Base-by-base conservation (phyloP, 2,113 vertebrate genomes). In the Dolichallabes microphthalmus region DNA sequence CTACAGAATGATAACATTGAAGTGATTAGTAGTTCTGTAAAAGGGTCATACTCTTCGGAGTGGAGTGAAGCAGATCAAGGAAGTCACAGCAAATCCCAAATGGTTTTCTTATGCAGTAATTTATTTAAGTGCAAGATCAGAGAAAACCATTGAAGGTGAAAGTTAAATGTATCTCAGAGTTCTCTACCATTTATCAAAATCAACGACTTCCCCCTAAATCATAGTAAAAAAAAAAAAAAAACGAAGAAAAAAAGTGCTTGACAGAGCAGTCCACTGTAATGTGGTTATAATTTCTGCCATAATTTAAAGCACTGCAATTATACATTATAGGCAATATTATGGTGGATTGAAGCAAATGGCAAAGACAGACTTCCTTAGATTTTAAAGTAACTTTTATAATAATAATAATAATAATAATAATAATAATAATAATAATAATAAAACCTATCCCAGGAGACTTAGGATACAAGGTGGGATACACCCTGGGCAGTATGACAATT, bases 1-100 rank as follows among this genome's bases (percentile, higher is more conserved):
- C 82, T 90, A 87, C 86, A 90, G 89, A 89, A 89, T 87, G 86
- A 82, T 83, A 88, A 87, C 87, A 89, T 86, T 82, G 87, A 52
- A 73, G 86, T 92, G 91, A 93, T 93, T 91, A 92, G 90, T 91
- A 75, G 73, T 79, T 66, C 89, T 89, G 75, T 89, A 90, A 91
- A 88, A 90, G 88, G 90, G 90, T 90, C 86, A 88, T 53, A 86
- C 69, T 86, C 32, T 95, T 88, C 89, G 90, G 93, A 92, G 89
- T 94, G 85, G 88, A 88, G 90, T 80, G 82, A 87, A 45, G 55
- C 53, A 25, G 74, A 63, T 79, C 85, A 80, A 82, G 58, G 83
- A 86, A 87, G 71, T 85, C 82, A 58, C 50, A 75, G 75, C 68
- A 83, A 86, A 30, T 80, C 87, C 86, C 69, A 22, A 55, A 82